Evolutionary conservation across 2,888 invertebrate genomes (phyloP), one percentile per base, ranked within the genome.

Genomic region (Cantharis rustica): DNA sequence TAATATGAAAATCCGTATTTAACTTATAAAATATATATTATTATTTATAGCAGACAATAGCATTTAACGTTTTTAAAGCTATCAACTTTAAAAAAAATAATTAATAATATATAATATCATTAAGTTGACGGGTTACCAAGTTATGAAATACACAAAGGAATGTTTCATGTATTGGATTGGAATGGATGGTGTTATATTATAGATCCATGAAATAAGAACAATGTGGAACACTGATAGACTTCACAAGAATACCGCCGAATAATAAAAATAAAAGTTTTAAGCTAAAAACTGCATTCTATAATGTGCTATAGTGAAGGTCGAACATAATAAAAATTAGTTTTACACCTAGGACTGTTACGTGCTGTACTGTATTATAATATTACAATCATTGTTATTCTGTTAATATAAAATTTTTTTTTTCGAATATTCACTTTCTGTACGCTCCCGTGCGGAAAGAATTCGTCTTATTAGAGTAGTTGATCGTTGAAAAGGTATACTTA

Each of bases 1-100:
- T 66, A 66, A 66, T 20, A 23, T n/a, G n/a, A 47, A 47, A 47
- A 47, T 47, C n/a, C 47, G 47, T 47, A 47, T 47, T 47, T 47
- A 47, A 80, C 79, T 78, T 81, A 80, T 80, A 77, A 80, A 80
- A 81, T 66, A n/a, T 66, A 16, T 63, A 63, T 66, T 66, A 20
- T 66, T 66, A 66, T 66, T 66, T 16, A 11, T 13, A 20, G 17
- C 13, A 66, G 10, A 11, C 4, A 64, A 9, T 20, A n/a, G 16
- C 9, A n/a, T 16, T 10, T 7, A 66, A 66, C 15, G n/a, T 66
- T n/a, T 23, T 17, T 17, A 17, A 17, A 17, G 3, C 3, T 3
- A 17, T 17, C 1, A 17, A 17, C 17, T 17, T 17, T 20, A 20
- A 20, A 20, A 20, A 20, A 20, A 20, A 1, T 0, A 20, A 20